phyloP scores from a whole-genome alignment of 2,113 vertebrate genomes.

The Symphodus melops region DNA sequence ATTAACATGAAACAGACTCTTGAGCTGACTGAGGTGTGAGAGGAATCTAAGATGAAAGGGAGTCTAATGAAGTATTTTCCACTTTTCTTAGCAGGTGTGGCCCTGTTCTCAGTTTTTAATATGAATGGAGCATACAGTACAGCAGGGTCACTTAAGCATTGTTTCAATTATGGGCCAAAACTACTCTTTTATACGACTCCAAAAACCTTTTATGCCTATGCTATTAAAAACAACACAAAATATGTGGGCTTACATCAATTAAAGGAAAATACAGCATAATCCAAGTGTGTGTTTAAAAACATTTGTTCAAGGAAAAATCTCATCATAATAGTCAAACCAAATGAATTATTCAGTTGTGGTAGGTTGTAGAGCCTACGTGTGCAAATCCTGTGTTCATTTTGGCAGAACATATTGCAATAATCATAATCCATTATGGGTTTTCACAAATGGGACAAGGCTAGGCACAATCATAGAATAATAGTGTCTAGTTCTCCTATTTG shows the following conservation, averaged over 20 bases:
- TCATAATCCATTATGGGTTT: conserved; percentile 35
- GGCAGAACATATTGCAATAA: conserved; percentile 24
- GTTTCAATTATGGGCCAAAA: conserved; percentile 48
- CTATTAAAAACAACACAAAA: conserved; percentile 25
- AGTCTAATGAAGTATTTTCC: conserved; percentile 52
- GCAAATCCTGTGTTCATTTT: conserved; percentile 28
- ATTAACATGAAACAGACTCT: conserved; percentile 65
- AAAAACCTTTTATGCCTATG: background rate
- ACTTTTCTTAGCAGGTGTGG: conserved; percentile 59
- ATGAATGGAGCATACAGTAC: conserved; percentile 20
- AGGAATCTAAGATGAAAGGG: conserved; percentile 64
- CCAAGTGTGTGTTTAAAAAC: conserved; percentile 21
- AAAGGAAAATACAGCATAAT: conserved; percentile 2
- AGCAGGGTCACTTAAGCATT: conserved; percentile 28
- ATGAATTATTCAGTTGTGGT: conserved; percentile 9
- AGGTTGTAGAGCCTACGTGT: conserved; percentile 35
- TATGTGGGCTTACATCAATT: background rate
- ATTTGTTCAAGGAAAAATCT: conserved; percentile 14
- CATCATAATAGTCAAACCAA: conserved; percentile 20
- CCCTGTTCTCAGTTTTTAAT: conserved; percentile 56
- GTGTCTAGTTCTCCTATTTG: conserved; percentile 30
- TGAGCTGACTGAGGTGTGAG: conserved; percentile 56
- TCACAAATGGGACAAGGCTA: conserved; percentile 13
- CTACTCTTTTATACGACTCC: conserved; percentile 4
- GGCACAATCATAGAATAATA: conserved; percentile 30